Evolutionary conservation across 64 coral and sea anemone species (phyloP), one percentile per base, ranked within the genome.

Genomic region (Anthopleura sola): DNA sequence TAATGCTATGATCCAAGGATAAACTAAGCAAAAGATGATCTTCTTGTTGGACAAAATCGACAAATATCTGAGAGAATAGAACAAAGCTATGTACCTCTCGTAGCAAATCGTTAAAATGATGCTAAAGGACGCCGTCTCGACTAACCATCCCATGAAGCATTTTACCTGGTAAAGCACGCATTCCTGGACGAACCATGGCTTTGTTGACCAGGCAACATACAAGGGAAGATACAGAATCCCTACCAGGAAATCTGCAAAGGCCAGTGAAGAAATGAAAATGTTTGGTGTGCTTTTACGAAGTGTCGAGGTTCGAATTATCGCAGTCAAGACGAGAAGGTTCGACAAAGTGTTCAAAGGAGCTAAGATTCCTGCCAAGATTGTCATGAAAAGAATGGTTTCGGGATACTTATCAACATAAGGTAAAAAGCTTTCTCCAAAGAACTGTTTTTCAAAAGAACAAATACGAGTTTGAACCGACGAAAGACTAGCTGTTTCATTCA

Each of bases 81-180:
- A 83, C 39, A 83, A 57, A 15, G 82, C 53, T 23, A 83, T 9
- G 26, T 54, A 83, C 21, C 82, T 54, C 82, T 83, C 82, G 23
- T 49, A 83, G 82, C 82, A 56, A 16, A 57, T 33, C 37, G 80
- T 38, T 9, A 49, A 2, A 6, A 83, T 31, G n/a, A 32, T 32
- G 13, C 11, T 15, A 34, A 36, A 31, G 12, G 29, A 71, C 6
- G 66, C 66, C 11, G 24, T 32, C 24, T 28, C n/a, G 5, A 55
- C 28, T 20, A 21, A 0, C 29, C 29, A 56, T 36, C 48, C 82
- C 9, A 23, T 18, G 18, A 83, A 18, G 21, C 18, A 29, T 49
- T 55, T 60, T 31, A 21, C 24, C 1, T 19, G 10, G 1, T 36
- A 60, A 1, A 60, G 19, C 10, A 37, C 0, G 55, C 48, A 49